Conservation (phyloP, 2,113 vertebrate genomes). For the Ceratotherium simum region DNA sequence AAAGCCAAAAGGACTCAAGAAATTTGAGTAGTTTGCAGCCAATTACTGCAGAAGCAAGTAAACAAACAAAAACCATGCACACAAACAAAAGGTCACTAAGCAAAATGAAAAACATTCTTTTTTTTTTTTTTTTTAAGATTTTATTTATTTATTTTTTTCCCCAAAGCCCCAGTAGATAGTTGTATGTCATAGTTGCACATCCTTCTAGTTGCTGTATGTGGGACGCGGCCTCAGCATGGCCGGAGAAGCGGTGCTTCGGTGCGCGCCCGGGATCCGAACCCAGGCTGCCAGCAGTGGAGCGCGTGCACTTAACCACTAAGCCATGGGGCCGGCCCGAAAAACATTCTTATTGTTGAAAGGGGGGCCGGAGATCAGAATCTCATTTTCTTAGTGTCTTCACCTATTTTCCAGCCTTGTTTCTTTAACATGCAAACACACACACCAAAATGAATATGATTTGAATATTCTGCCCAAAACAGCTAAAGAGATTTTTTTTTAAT, state of each 20-base stretch:
- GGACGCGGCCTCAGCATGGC: too few species aligned
- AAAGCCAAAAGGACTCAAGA: neutral
- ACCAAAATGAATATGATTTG: neutral
- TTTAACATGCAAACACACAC: neutral
- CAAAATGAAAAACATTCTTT: neutral
- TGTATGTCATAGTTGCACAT: too few species aligned
- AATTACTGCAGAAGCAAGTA: slow-evolving; percentile 22
- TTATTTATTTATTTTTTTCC: too few species aligned
- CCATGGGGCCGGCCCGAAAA: too few species aligned
- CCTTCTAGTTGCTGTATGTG: too few species aligned
- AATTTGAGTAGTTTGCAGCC: neutral
- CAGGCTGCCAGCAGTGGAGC: too few species aligned
- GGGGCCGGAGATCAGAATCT: accelerated
- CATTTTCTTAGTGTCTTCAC: neutral
- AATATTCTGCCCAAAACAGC: neutral
- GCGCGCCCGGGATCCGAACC: too few species aligned
- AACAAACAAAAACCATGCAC: neutral
- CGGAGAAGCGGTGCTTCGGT: too few species aligned
- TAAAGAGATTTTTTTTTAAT: neutral
- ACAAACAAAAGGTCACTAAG: neutral
- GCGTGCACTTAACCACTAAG: too few species aligned
- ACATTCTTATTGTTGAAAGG: neutral
- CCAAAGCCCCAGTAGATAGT: too few species aligned
- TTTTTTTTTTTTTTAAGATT: too few species aligned
- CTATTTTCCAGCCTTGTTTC: neutral